Evolutionary conservation across 2,888 invertebrate genomes (phyloP), one percentile per base, ranked within the genome.

Genomic region (Cybosia mesomella): DNA sequence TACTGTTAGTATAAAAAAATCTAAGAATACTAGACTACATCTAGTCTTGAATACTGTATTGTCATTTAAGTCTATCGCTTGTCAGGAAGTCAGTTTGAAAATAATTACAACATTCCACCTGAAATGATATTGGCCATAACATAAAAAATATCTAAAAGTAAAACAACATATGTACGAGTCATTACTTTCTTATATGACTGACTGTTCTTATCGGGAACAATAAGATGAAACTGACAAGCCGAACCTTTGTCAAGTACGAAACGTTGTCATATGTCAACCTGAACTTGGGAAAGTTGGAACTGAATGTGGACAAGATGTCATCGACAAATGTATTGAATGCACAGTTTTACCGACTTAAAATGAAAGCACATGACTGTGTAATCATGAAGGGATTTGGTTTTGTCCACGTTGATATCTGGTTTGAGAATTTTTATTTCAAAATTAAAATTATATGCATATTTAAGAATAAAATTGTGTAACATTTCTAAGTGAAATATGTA

Each of bases 181-280:
- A 21, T n/a, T 69, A 67, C 60, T 59, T 32, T 9, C 49, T 3
- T 58, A 82, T 82, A 84, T 81, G 76, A 80, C 64, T 76, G 76
- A 77, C 79, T 81, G 79, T 75, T 83, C 83, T 73, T 82, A 81
- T 84, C 69, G 72, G 75, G 77, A 75, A 86, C 87, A 87, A 85
- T 78, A 63, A 66, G 71, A 71, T 72, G 69, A 68, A 60, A 71
- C 70, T 74, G 73, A 77, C 76, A 66, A 58, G 70, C 68, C 73
- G 65, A 60, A 67, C 63, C 74, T 76, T 84, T 84, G 82, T 83
- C 70, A 66, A 75, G 63, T 63, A 58, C 67, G 72, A 82, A 80
- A 75, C 74, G 70, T 74, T 74, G 73, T 63, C 78, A 72, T 75
- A 62, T 68, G 79, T 80, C 76, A 80, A 67, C 58, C 66, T 58